Percentiles rank a stretch among this genome's conserved stretches.
Conservation (phyloP, 35 echinoderm and acorn worm genomes). For the Diadema setosum region DNA sequence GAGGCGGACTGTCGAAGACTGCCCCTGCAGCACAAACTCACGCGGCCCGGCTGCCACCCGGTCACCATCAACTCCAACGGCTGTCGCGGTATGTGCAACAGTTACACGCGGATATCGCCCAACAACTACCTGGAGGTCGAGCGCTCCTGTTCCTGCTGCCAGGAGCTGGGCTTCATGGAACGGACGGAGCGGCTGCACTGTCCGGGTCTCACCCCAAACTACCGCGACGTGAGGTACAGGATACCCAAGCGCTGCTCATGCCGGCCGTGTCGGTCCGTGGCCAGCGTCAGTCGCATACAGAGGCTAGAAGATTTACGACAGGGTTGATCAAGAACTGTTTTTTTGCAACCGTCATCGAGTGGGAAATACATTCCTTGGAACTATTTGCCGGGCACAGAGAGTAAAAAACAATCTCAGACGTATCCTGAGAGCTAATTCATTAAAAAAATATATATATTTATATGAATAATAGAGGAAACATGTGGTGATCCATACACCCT, state of each 20-base stretch:
- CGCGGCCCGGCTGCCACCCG: conserved; percentile 11
- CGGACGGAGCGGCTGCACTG: background rate
- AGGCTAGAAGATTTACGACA: background rate
- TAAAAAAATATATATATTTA: no score
- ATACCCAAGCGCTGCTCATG: conserved; percentile 20
- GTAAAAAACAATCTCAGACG: no score
- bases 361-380: no score
- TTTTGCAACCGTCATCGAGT: no score
- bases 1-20: background rate
- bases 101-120: conserved; percentile 50
- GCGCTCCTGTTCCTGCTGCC: conserved; percentile 52
- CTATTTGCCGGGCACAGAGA: no score
- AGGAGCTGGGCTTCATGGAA: conserved; percentile 23
- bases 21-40: background rate
- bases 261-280: conserved; percentile 24
- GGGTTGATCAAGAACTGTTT: background rate
- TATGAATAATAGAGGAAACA: no score
- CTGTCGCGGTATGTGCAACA: conserved; percentile 42
- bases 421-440: no score
- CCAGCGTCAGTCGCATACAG: background rate
- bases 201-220: background rate
- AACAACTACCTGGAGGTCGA: conserved; percentile 51
- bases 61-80: background rate
- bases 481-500: no score
- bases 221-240: conserved; percentile 7